phyloP scores from a whole-genome alignment of 2,113 vertebrate species.

The Myiagra hebetior region DNA sequence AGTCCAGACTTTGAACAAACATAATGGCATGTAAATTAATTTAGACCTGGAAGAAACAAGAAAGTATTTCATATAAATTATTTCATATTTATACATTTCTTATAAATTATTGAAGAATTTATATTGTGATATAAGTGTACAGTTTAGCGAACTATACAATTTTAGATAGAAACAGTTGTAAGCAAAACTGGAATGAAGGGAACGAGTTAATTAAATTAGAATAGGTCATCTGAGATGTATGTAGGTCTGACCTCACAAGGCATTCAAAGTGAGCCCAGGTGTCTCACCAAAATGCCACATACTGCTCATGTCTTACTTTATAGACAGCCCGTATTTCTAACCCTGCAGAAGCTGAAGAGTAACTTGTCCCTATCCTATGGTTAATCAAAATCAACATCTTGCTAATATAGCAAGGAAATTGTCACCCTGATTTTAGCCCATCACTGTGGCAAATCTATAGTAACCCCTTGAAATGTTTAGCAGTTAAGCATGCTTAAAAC shows the following conservation, averaged over 20 bases:
- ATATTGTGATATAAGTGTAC: background rate
- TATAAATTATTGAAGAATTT: background rate
- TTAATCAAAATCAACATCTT: background rate
- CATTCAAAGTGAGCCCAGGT: background rate
- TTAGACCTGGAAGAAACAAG: background rate
- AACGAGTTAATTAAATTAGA: background rate
- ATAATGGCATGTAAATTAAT: background rate
- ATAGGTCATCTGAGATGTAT: background rate
- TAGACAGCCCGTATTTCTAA: background rate
- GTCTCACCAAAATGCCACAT: background rate
- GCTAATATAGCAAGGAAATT: background rate
- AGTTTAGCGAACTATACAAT: background rate
- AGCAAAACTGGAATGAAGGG: background rate
- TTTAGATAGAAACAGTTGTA: background rate
- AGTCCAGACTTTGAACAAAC: background rate
- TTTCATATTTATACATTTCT: background rate
- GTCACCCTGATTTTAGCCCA: background rate
- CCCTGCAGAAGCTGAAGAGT: background rate
- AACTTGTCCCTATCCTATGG: background rate
- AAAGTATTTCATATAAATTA: background rate
- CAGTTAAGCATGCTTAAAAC: background rate
- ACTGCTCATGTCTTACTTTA: background rate
- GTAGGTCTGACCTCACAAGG: background rate
- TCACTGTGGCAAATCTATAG: background rate
- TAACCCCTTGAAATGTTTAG: background rate